Conservation (phyloP, 2,113 vertebrate species). For the Coracopsis vasa region DNA sequence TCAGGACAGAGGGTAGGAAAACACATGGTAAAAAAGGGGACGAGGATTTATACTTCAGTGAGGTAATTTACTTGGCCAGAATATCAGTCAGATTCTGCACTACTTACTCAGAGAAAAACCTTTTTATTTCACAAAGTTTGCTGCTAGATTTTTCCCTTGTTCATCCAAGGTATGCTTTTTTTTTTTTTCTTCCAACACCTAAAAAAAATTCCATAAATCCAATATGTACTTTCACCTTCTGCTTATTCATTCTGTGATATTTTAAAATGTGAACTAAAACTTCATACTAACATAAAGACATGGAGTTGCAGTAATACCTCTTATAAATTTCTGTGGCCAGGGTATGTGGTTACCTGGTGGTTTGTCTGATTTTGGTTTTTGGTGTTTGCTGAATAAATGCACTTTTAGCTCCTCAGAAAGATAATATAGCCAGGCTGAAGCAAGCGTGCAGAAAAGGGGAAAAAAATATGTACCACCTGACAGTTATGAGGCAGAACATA, state of each 20-base stretch:
- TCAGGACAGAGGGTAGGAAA: neutral
- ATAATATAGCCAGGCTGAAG: neutral
- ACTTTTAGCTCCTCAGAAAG: neutral
- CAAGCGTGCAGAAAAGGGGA: neutral
- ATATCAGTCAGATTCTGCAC: neutral
- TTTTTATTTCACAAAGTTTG: neutral
- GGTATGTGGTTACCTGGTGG: neutral
- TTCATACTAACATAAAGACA: neutral
- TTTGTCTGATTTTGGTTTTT: neutral
- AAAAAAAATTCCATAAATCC: neutral
- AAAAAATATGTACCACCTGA: neutral
- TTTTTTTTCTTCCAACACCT: neutral
- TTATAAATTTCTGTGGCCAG: neutral
- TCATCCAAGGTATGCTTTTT: neutral
- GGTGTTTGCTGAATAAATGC: neutral
- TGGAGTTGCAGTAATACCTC: neutral
- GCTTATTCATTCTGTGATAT: neutral
- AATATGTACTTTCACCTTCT: neutral
- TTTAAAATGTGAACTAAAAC: neutral
- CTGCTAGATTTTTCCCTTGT: neutral
- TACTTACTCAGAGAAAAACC: neutral
- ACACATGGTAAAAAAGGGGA: neutral
- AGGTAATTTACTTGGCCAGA: neutral
- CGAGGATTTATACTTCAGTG: neutral
- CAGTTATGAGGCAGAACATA: neutral